Evolutionary conservation across 2,888 invertebrate species (phyloP), one percentile per base, ranked within the genome.

Genomic region (Agrochola circellaris): DNA sequence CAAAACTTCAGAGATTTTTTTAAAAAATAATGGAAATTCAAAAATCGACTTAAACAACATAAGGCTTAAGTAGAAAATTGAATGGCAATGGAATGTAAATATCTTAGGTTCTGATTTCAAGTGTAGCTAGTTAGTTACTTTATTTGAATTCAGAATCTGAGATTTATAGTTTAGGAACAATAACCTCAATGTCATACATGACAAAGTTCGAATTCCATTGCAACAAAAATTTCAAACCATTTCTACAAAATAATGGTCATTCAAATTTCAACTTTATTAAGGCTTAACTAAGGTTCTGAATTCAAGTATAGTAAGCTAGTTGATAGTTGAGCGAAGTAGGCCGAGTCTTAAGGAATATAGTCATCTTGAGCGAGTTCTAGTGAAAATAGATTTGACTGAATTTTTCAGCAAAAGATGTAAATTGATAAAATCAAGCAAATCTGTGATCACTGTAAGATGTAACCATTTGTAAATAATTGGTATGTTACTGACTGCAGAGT

Each of bases 301-400:
- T 34, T 51, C 48, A 74, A 78, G 58, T n/a, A 17, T 51, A 66
- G 34, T 26, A n/a, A 42, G 30, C 20, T 54, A 42, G 30, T 65
- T 15, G 15, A 61, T 61, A 58, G 48, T 83, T 85, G 82, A 83
- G 83, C 83, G 82, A 30, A 61, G 20, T 83, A 83, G 83, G 83
- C 83, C 85, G 61, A 60, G 60, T 81, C 58, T 69, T 72, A 73
- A 73, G 62, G 65, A 81, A 65, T 81, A 80, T 26, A 68, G 48
- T 45, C 26, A 54, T 54, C 13, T 83, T 83, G 85, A 83, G 83
- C 83, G 85, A 84, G 73, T 60, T 64, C 23, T 17, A 6, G 20
- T 15, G 13, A 13, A 0, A 15, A 54, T 54, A 76, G 38, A 68
- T 34, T 60, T 54, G 2, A n/a, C 45, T 13, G 34, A 56, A 17